Evolutionary conservation across 2,888 invertebrate genomes (phyloP).

Genomic region (Leucoptera coffeella): DNA sequence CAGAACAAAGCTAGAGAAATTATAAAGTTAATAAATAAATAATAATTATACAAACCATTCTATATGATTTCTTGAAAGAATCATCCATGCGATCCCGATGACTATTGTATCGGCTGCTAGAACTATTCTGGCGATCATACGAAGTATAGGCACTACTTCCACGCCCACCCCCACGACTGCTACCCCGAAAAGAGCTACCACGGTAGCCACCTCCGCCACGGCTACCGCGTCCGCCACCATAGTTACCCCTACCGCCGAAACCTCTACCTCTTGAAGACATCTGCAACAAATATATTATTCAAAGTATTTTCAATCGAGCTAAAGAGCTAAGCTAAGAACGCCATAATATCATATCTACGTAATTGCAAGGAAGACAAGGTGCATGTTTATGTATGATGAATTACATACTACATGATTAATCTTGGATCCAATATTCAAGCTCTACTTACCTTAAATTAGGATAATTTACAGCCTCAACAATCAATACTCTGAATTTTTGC

Average conservation of each 20-base stretch:
- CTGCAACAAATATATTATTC: too few species aligned
- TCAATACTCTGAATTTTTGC: too few species aligned
- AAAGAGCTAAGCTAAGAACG: neutral
- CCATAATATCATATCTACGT: neutral
- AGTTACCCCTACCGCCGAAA: conserved; percentile 25
- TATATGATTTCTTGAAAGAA: conserved; percentile 39
- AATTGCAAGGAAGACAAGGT: too few species aligned
- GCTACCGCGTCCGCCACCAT: conserved; percentile 19
- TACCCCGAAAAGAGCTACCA: conserved; percentile 35
- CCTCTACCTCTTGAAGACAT: conserved; percentile 46
- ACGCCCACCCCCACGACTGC: conserved; percentile 30
- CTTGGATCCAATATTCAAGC: too few species aligned
- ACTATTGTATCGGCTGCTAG: conserved; percentile 22
- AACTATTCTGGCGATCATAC: conserved; percentile 33
- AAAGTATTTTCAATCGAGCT: neutral
- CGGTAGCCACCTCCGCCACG: conserved; percentile 27
- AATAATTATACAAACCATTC: conserved; percentile 25
- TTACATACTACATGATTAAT: too few species aligned
- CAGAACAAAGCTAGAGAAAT: too few species aligned
- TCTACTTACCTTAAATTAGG: too few species aligned
- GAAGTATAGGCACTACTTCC: conserved; percentile 22
- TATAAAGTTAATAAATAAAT: too few species aligned
- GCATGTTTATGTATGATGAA: too few species aligned
- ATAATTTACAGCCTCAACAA: too few species aligned
- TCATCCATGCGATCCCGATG: conserved; percentile 36